phyloP scores from a whole-genome alignment of 1,140 invertebrate genomes.

The Penaeus chinensis region DNA sequence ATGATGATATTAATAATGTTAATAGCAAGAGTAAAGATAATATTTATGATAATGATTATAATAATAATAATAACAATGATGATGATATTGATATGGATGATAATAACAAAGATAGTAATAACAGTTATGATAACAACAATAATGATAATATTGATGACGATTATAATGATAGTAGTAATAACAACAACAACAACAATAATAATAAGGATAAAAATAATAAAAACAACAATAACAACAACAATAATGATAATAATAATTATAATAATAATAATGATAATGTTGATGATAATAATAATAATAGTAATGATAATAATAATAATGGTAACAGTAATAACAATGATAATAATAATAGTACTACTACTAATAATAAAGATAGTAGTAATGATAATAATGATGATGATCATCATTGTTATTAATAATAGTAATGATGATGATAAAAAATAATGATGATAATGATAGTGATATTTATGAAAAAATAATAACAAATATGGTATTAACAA shows the following conservation, averaged over 20 bases:
- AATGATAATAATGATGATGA: no score
- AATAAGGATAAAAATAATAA: not conserved
- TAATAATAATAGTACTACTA: no score
- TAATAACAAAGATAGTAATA: not conserved
- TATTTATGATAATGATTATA: not conserved
- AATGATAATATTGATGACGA: not conserved
- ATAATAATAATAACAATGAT: not conserved
- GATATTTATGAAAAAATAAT: not conserved
- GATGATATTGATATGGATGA: not conserved
- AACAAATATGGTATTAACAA: not conserved
- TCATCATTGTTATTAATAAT: no score
- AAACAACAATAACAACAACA: not conserved
- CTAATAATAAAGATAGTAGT: no score
- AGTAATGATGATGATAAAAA: not conserved
- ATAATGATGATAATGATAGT: slow-evolving; percentile 12
- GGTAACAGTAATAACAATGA: no score
- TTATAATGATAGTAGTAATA: not conserved
- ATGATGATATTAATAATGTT: no score
- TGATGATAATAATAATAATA: no score
- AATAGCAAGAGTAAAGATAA: not conserved
- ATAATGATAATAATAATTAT: no score
- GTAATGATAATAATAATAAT: no score
- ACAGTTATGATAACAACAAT: not conserved
- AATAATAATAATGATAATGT: no score
- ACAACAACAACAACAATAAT: not conserved